phyloP scores from a whole-genome alignment of 1,140 invertebrate genomes.

The Drosophila aff. region DNA sequence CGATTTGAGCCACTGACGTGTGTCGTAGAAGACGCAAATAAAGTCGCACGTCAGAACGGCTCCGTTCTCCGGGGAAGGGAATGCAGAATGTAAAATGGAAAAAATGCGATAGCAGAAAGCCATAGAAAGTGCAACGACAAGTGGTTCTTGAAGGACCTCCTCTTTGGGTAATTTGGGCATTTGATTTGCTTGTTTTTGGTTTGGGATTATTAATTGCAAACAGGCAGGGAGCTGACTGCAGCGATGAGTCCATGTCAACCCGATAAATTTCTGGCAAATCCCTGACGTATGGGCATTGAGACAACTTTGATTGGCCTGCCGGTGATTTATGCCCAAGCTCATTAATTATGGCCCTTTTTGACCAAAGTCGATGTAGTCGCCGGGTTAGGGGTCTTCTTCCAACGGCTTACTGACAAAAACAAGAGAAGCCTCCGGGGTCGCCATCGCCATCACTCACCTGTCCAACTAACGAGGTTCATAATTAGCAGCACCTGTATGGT shows the following conservation, averaged over 20 bases:
- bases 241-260: conserved; percentile 1
- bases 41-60: conserved; percentile 47
- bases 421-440: conserved; percentile 11
- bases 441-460: conserved; percentile 35
- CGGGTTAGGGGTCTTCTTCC: conserved; percentile 6
- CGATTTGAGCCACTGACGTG: conserved; percentile 66
- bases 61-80: conserved; percentile 3
- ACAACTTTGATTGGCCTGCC: conserved; percentile 46
- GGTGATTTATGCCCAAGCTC: conserved; percentile 61
- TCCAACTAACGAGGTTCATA: conserved; percentile 46
- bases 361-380: conserved; percentile 37
- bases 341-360: conserved; percentile 54
- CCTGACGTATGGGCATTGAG: conserved; percentile 28
- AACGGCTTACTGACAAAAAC: conserved; percentile 15
- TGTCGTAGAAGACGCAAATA: conserved; percentile 71
- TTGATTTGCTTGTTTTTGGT: conserved; percentile 21
- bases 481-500: conserved; percentile 57
- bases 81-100: neutral
- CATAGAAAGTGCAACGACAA: conserved; percentile 29
- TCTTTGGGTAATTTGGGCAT: conserved; percentile 8
- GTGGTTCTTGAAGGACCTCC: conserved; percentile 8
- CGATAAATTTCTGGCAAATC: conserved; percentile 41
- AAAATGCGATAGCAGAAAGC: conserved; percentile 17
- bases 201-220: conserved; percentile 36
- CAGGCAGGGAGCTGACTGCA: neutral